These are phyloP conservation scores for Pachyseris speciosa DNA, from an alignment of 64 coral and sea anemone genomes.

Conservation along the genomic window DNA sequence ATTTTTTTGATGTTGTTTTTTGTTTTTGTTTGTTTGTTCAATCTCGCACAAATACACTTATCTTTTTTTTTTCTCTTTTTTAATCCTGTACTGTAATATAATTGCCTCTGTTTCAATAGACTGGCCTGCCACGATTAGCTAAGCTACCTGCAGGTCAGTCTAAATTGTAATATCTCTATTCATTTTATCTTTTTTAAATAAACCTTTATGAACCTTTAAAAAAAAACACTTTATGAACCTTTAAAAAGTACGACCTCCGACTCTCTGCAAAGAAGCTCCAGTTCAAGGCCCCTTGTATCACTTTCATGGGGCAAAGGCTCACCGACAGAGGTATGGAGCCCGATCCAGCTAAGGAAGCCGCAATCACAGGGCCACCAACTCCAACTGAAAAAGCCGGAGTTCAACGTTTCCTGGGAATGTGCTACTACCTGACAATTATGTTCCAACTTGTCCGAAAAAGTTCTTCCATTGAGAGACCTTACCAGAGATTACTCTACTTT, in stretches of 20 bases:
- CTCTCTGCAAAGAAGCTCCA: background rate
- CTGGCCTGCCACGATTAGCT: no score
- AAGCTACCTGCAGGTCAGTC: no score
- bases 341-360: background rate
- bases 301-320: constrained; percentile 29
- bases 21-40: no score
- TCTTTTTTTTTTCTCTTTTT: no score
- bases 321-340: background rate
- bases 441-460: background rate
- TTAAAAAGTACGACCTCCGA: background rate
- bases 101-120: no score
- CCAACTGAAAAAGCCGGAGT: background rate
- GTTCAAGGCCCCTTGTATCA: background rate
- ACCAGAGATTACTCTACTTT: background rate
- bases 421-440: background rate
- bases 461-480: background rate
- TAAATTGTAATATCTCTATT: no score
- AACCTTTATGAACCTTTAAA: no score
- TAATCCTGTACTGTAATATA: no score
- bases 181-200: no score
- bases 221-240: no score
- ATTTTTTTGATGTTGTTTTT: no score
- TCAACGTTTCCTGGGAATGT: background rate
- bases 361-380: background rate
- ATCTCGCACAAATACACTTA: no score